Conservation (phyloP, 2,888 invertebrate species). For the Octonoba sinensis region DNA sequence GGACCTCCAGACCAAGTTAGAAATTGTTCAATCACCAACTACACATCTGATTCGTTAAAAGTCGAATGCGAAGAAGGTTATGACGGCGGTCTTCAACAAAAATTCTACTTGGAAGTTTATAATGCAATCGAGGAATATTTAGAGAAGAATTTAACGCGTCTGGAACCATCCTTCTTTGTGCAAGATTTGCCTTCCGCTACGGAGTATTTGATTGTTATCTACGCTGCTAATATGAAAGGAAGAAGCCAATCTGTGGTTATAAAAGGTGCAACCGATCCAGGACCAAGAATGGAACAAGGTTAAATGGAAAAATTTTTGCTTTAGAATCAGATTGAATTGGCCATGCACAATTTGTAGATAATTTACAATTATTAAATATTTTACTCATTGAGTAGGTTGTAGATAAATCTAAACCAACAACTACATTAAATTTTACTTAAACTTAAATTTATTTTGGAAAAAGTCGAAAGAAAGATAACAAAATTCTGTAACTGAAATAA, state of each 20-base stretch:
- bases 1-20: constrained; percentile 66
- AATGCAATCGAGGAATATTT: constrained; percentile 65
- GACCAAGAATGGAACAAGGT: constrained; percentile 57
- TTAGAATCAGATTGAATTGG: no score
- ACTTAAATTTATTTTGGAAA: no score
- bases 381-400: no score
- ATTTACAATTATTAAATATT: no score
- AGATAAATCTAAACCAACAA: no score
- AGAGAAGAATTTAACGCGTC: constrained; percentile 65
- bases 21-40: constrained; percentile 66
- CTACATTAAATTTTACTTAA: no score
- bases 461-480: no score
- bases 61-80: constrained; percentile 66
- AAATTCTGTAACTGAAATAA: no score
- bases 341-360: no score
- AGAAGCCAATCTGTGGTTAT: constrained; percentile 61
- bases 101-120: constrained; percentile 66
- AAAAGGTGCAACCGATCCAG: constrained; percentile 61
- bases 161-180: constrained; percentile 65
- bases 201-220: constrained; percentile 65
- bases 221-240: constrained; percentile 66
- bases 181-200: constrained; percentile 65
- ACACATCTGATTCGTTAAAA: constrained; percentile 65
- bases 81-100: constrained; percentile 66
- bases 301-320: not conserved